Evolutionary conservation across 2,888 invertebrate species (phyloP).

Genomic region (Pelosia muscerda): DNA sequence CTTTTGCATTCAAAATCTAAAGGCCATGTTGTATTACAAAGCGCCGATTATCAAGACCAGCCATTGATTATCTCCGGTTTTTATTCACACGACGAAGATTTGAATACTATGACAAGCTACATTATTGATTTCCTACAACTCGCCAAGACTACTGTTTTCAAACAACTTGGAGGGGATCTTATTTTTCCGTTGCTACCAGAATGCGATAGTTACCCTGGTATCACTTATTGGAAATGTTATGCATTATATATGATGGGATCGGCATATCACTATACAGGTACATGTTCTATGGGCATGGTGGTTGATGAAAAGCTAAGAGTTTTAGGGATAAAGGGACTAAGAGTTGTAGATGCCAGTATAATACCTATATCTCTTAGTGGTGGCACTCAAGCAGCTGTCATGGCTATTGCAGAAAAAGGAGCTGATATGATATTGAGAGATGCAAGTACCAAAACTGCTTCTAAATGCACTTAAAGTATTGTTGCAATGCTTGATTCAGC

Average conservation of each 20-base stretch:
- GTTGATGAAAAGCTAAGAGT: constrained; percentile 61
- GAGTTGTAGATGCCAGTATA: constrained; percentile 88
- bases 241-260: constrained; percentile 24
- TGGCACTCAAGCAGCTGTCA: constrained; percentile 86
- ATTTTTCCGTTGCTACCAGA: constrained; percentile 43
- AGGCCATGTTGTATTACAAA: constrained; percentile 85
- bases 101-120: constrained; percentile 69
- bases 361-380: constrained; percentile 87
- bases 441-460: background rate
- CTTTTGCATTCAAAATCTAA: constrained; percentile 76
- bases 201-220: constrained; percentile 27
- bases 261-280: constrained; percentile 36
- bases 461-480: background rate
- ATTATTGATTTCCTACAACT: constrained; percentile 66
- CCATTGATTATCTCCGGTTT: constrained; percentile 88
- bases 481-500: background rate
- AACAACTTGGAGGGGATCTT: constrained; percentile 60
- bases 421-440: constrained; percentile 48
- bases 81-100: constrained; percentile 81
- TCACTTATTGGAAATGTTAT: constrained; percentile 43
- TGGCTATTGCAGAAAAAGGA: constrained; percentile 88
- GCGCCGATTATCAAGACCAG: constrained; percentile 80
- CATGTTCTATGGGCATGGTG: constrained; percentile 49
- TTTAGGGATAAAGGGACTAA: constrained; percentile 81
- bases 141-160: constrained; percentile 71